Evolutionary conservation across 1,140 invertebrate species (phyloP).

Genomic region (Phenacoccus solenopsis): DNA sequence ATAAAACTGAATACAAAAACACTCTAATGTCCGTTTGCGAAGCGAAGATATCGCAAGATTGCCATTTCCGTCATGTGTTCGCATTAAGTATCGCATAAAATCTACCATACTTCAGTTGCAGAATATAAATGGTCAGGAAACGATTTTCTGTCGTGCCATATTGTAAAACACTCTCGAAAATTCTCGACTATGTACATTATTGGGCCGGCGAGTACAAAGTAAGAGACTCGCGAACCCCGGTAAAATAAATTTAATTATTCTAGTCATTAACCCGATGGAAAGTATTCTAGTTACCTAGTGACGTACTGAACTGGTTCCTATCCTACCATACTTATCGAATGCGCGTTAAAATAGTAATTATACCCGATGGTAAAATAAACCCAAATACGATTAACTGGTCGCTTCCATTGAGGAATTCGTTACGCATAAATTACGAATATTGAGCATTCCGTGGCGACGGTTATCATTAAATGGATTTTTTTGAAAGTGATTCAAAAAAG

Average conservation of each 20-base stretch:
- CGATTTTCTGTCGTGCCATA: not conserved
- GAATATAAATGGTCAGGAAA: not conserved
- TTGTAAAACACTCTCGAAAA: not conserved
- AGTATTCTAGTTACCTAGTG: conserved; percentile 1
- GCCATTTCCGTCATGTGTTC: not conserved
- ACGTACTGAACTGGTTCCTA: conserved; percentile 1
- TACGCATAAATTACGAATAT: not conserved
- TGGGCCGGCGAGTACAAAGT: not conserved
- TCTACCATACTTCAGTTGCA: too few relatives aligned
- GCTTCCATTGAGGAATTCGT: not conserved
- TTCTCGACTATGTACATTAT: not conserved
- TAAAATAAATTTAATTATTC: not conserved
- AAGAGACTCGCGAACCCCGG: not conserved
- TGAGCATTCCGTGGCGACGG: not conserved
- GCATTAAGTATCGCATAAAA: too few relatives aligned
- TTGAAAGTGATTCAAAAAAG: too few relatives aligned
- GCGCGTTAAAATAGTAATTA: not conserved
- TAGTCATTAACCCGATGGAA: not conserved
- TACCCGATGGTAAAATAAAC: not conserved
- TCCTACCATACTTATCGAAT: not conserved
- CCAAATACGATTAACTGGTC: not conserved
- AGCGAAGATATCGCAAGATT: not conserved
- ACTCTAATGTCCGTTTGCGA: too few relatives aligned
- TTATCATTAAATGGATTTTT: not conserved
- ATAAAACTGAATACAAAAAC: too few relatives aligned